Evolutionary conservation across 2,113 vertebrate genomes (phyloP).

Genomic region (Gallinago paraguaiae): DNA sequence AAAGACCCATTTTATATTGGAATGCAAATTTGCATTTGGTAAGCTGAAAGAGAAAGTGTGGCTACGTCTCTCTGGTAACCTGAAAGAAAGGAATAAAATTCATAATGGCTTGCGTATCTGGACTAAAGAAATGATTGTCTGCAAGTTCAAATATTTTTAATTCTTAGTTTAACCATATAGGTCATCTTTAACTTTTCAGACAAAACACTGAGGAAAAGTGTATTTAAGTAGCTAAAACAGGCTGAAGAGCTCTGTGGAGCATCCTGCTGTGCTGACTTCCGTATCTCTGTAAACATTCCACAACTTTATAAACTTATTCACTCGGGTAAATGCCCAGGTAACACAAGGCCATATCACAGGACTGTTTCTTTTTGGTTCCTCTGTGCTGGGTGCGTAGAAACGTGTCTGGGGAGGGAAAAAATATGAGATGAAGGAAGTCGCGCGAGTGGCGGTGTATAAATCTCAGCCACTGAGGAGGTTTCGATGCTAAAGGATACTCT

Average conservation of each 20-base stretch:
- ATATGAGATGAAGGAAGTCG: background rate
- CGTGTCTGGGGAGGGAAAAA: background rate
- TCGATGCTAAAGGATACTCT: conserved; percentile 16
- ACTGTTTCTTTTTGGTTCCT: background rate
- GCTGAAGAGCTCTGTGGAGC: background rate
- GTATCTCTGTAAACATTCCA: background rate
- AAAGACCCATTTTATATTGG: background rate
- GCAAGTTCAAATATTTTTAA: background rate
- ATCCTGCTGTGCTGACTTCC: background rate
- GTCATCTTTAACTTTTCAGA: background rate
- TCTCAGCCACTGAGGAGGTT: conserved; percentile 2
- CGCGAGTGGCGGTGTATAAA: background rate
- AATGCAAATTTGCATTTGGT: background rate
- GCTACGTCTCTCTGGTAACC: background rate
- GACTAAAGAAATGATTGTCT: background rate
- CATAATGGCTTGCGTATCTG: background rate
- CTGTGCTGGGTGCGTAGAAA: background rate
- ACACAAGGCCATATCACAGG: background rate
- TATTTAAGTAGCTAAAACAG: background rate
- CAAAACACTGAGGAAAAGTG: background rate
- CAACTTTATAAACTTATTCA: background rate
- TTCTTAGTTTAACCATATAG: background rate
- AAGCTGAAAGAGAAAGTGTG: background rate
- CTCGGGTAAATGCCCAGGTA: background rate
- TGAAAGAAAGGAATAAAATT: background rate